Percentiles rank a stretch among this genome's conserved stretches.
Evolutionary conservation across 2,888 invertebrate genomes (phyloP).

Genomic region (Pterobdella sp.): DNA sequence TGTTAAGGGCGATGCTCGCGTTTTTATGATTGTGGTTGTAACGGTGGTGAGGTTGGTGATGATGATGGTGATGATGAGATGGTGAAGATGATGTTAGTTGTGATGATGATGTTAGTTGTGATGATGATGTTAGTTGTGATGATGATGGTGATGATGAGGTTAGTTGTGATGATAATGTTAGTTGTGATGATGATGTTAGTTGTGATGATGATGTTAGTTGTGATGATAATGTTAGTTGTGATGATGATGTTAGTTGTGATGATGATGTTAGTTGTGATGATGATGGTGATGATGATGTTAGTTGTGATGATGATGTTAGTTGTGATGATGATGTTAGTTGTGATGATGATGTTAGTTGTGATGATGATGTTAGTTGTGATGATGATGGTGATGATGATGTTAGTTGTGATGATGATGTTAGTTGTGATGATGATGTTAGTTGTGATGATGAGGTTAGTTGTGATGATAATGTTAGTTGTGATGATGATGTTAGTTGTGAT

Average conservation of each 20-base stretch:
- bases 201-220: background rate
- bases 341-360: no score
- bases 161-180: background rate
- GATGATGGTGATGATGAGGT: background rate
- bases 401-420: background rate
- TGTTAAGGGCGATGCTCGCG: background rate
- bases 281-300: background rate
- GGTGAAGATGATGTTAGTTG: background rate
- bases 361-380: background rate
- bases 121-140: background rate
- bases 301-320: background rate
- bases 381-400: background rate
- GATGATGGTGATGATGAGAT: background rate
- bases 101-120: no score
- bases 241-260: background rate
- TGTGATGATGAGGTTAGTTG: background rate
- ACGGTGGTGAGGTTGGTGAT: background rate
- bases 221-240: background rate
- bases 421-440: background rate
- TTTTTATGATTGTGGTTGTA: background rate
- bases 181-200: background rate
- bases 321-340: background rate
- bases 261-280: background rate
- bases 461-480: background rate
- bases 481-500: background rate